phyloP scores from a whole-genome alignment of 2,113 vertebrate species.

The Syngnathus scovelli region DNA sequence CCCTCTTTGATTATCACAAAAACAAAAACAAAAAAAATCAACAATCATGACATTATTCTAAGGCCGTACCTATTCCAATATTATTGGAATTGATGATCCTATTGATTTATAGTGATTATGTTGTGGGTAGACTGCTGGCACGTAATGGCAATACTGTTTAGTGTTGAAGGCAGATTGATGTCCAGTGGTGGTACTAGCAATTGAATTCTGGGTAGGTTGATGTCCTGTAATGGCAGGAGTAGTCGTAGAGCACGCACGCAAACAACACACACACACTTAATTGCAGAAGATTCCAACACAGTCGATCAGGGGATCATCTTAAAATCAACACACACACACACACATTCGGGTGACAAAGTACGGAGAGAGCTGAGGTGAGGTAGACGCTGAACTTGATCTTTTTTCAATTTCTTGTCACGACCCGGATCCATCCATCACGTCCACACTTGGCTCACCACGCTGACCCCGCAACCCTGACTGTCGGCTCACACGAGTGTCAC shows the following conservation, averaged over 20 bases:
- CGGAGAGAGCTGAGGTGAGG: not conserved
- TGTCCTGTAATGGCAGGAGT: too few relatives aligned
- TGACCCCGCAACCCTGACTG: not conserved
- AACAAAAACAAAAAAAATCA: not conserved
- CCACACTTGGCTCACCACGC: not conserved
- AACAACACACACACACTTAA: not conserved
- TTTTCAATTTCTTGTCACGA: conserved; percentile 8
- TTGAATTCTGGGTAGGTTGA: too few relatives aligned
- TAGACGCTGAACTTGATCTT: conserved; percentile 4
- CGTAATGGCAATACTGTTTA: too few relatives aligned
- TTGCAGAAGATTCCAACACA: not conserved
- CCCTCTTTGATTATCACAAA: not conserved
- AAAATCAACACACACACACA: not conserved
- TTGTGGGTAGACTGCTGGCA: too few relatives aligned
- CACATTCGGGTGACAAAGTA: not conserved
- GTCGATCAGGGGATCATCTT: not conserved
- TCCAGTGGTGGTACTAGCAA: too few relatives aligned
- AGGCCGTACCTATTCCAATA: too few relatives aligned
- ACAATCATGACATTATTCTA: not conserved
- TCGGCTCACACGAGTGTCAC: not conserved
- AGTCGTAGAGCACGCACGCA: not conserved
- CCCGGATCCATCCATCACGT: conserved; percentile 6
- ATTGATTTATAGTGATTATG: too few relatives aligned
- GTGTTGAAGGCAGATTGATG: too few relatives aligned
- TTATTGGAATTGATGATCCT: too few relatives aligned